Conservation (phyloP, 2,113 vertebrate species). For the Megalops atlanticus region DNA sequence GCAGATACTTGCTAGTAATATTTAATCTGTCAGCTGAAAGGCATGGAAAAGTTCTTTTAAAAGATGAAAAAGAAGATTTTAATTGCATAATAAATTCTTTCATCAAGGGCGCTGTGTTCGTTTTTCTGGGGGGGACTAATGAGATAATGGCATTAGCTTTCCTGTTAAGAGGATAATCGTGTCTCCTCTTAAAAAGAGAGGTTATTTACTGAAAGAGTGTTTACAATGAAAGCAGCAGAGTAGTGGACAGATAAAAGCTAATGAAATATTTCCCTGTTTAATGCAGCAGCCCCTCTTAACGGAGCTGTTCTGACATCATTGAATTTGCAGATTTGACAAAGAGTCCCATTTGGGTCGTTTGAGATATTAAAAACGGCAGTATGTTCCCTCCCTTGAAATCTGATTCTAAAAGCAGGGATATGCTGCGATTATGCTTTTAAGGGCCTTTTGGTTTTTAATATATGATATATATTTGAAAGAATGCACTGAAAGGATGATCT, state of each 20-base stretch:
- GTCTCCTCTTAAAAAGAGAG: slow-evolving; percentile 22
- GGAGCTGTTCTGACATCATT: slow-evolving; percentile 10
- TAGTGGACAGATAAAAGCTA: slow-evolving; percentile 20
- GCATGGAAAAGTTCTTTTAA: slow-evolving; percentile 4
- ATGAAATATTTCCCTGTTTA: slow-evolving; percentile 22
- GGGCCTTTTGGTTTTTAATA: slow-evolving; percentile 17
- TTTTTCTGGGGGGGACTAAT: slow-evolving; percentile 16
- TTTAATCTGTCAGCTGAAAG: not conserved
- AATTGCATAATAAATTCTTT: slow-evolving; percentile 1
- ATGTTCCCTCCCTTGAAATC: slow-evolving; percentile 4
- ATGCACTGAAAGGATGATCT: not conserved
- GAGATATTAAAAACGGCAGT: slow-evolving; percentile 15
- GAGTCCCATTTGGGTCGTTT: slow-evolving; percentile 2
- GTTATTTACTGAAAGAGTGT: slow-evolving; percentile 22
- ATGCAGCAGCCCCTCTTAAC: slow-evolving; percentile 11
- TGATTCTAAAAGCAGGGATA: not conserved
- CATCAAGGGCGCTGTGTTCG: slow-evolving; percentile 23
- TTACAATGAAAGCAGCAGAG: not conserved
- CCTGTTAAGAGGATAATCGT: slow-evolving; percentile 30
- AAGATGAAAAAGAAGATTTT: not conserved
- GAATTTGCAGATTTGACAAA: not conserved
- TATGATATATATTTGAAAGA: not conserved
- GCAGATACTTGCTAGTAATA: not conserved
- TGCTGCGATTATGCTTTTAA: slow-evolving; percentile 11
- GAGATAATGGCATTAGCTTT: slow-evolving; percentile 23